Base-by-base conservation (phyloP, 2,888 invertebrate species). In the Eulithis testata region DNA sequence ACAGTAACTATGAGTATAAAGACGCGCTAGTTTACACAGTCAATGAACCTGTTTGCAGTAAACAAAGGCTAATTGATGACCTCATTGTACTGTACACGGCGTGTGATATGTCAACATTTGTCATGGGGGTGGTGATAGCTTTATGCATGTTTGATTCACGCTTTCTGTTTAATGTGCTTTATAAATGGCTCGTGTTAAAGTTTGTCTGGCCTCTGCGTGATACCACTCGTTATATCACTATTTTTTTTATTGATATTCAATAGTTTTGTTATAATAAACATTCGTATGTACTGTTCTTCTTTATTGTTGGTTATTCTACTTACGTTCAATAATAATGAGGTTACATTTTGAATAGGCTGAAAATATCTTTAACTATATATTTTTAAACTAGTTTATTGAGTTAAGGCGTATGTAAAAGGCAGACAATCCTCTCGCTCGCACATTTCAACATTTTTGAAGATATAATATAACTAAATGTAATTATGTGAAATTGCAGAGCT, bases 51-150 rank as follows among this genome's bases (percentile, higher is more conserved):
- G 63, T 60, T 50, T 58, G 71, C 70, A 57, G 71, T 72, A 73
- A 74, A 80, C 75, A 76, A 73, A 69, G 69, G 63, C 63, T 75
- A 74, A 79, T 72, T 76, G 76, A 79, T 80, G 80, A 78, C 68
- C 73, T 76, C 74, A 73, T 55, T 51, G 60, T 45, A 58, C 52
- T 51, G 60, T 45, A 58, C 47, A 67, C 57, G 59, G 31, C 60
- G 60, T 65, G 54, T 64, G 57, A 63, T 70, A 61, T 67, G 62
- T 54, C 66, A 62, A 66, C 63, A 71, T 73, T 73, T 77, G 66
- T 71, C 72, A 74, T 65, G 69, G 21, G 21, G 21, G 68, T 54
- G 60, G 44, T 58, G 63, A 60, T 45, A 59, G 59, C 40, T 58
- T 56, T 56, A 44, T 44, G 58, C 53, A 27, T 56, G 56, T 62